Conservation (phyloP, 2,888 invertebrate genomes). For the Agonopterix arenella region DNA sequence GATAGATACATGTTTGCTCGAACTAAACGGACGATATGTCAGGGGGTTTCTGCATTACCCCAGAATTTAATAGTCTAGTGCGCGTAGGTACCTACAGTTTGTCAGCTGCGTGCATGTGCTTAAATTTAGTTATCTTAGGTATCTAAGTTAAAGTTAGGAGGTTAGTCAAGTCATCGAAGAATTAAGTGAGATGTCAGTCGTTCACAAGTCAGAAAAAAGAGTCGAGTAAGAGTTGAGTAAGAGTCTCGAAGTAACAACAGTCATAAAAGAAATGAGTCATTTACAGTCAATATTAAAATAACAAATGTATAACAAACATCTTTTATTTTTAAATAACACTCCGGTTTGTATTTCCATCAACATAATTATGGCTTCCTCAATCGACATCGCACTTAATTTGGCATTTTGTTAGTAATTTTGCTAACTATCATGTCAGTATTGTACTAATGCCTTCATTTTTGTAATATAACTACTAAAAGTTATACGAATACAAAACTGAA, state of each 20-base stretch:
- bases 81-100: too few relatives aligned
- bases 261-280: conserved; percentile 14
- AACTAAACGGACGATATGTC: too few relatives aligned
- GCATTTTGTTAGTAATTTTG: conserved; percentile 32
- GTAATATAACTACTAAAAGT: conserved; percentile 29
- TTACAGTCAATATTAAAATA: conserved; percentile 22
- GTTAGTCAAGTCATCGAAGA: conserved; percentile 33
- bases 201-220: conserved; percentile 20
- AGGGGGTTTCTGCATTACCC: too few relatives aligned
- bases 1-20: too few relatives aligned
- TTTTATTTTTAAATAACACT: conserved; percentile 50
- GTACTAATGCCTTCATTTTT: conserved; percentile 7
- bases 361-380: conserved; percentile 23
- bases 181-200: conserved; percentile 63
- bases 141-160: background rate
- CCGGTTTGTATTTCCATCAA: conserved; percentile 26
- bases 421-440: conserved; percentile 6
- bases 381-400: conserved; percentile 68
- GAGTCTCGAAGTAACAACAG: conserved; percentile 18
- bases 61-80: too few relatives aligned
- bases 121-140: too few relatives aligned
- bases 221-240: conserved; percentile 22
- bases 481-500: conserved; percentile 38
- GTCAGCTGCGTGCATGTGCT: too few relatives aligned
- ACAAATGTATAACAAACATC: conserved; percentile 38